Evolutionary conservation across 1,140 invertebrate species (phyloP), one percentile per base, ranked within the genome.

Genomic region (Argopecten irradians): DNA sequence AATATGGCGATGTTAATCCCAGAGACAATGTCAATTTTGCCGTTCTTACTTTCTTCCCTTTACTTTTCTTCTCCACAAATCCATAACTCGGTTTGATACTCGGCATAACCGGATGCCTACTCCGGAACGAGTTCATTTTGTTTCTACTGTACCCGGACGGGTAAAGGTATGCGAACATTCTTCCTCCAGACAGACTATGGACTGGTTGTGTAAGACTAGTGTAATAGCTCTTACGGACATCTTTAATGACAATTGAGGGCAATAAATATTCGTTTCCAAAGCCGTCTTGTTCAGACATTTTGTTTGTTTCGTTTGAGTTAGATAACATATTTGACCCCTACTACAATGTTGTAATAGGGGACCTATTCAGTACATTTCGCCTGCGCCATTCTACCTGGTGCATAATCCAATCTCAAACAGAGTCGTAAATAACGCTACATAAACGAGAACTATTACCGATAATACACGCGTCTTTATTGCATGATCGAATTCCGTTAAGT

Each of bases 201-300:
- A 71, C 55, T 28, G 55, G 55, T 28, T 71, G 55, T n/a, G 55
- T 28, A 28, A 71, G 55, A 5, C 28, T 71, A 8, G 55, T 22
- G 55, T 71, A 71, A 71, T 71, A 71, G 11, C 55, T 71, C 55
- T 71, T 71, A 28, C 55, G 55, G 28, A 71, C 55, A 71, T 71
- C 55, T 71, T 71, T 71, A 16, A 71, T 71, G 55, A 71, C 55
- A n/a, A 71, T 71, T 1, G 55, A 71, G n/a, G 55, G 55, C 22
- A 71, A 71, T 71, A 71, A 71, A 71, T 71, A 71, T 16, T 71
- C 55, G 13, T 71, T 71, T n/a, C 55, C 55, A 71, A 71, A 71
- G 22, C 55, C 55, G 55, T 71, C 55, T 71, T 71, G 55, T 28
- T 71, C 55, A 71, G 55, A 71, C 55, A 71, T 71, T 71, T 28